Evolutionary conservation across 2,888 invertebrate species (phyloP).

Genomic region (Druceiella hillmani): DNA sequence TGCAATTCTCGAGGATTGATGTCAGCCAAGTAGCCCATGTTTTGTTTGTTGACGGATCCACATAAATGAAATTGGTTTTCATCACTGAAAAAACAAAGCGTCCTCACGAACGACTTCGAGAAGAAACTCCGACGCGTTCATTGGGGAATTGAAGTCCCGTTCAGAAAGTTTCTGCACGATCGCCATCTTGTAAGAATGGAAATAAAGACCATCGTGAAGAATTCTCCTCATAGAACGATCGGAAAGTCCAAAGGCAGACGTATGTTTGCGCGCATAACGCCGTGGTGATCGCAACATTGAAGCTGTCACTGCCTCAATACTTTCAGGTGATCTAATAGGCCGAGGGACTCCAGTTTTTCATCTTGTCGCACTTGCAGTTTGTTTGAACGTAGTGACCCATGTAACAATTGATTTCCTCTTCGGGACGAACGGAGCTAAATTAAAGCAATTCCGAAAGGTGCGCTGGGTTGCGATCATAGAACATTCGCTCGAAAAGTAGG

Average conservation of each 20-base stretch:
- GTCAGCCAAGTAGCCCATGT: too few species aligned
- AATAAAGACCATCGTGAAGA: slow-evolving; percentile 1
- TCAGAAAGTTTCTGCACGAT: too few species aligned
- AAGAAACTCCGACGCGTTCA: too few species aligned
- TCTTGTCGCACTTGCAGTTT: slow-evolving; percentile 1
- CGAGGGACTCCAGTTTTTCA: slow-evolving; percentile 1
- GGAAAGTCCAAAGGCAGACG: too few species aligned
- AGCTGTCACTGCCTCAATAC: too few species aligned
- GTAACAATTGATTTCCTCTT: too few species aligned
- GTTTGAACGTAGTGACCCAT: slow-evolving; percentile 1
- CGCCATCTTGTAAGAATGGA: background rate
- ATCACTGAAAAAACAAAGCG: background rate
- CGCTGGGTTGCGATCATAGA: slow-evolving; percentile 1
- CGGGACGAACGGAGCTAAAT: background rate
- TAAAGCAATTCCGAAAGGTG: background rate
- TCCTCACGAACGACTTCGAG: background rate
- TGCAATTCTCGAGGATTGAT: too few species aligned
- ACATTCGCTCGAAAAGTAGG: too few species aligned
- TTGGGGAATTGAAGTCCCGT: too few species aligned
- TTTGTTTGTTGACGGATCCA: slow-evolving; percentile 1
- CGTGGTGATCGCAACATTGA: too few species aligned
- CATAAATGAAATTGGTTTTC: background rate
- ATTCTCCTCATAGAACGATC: background rate
- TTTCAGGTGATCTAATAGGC: too few species aligned
- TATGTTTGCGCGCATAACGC: slow-evolving; percentile 1